Evolutionary conservation across 2,797 vertebrate genomes (phyloP).

Genomic region (Lepilemur septentrionalis): DNA sequence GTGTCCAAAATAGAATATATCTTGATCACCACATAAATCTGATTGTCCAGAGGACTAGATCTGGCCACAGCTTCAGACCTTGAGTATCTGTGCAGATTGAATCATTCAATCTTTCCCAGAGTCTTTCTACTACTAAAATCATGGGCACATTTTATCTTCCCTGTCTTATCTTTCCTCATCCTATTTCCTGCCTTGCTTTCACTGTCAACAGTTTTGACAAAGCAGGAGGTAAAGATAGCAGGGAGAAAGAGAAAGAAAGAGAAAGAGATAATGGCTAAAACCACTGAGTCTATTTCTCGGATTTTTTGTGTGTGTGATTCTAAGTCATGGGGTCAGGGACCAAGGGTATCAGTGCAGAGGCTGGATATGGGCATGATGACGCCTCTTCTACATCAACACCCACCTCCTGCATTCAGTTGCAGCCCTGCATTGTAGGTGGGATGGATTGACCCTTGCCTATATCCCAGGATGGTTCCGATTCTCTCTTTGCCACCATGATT

Average conservation of each 20-base stretch:
- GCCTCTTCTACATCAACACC: too few relatives aligned
- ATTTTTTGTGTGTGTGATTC: not conserved
- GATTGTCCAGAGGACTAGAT: not conserved
- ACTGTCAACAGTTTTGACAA: not conserved
- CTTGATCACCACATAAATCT: not conserved
- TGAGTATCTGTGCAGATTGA: not conserved
- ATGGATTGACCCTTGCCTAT: not conserved
- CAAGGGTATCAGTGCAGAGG: not conserved
- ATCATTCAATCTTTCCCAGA: not conserved
- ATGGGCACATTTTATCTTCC: not conserved
- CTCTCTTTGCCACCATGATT: not conserved
- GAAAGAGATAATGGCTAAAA: not conserved
- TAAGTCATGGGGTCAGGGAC: not conserved
- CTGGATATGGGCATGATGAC: not conserved
- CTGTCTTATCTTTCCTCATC: not conserved
- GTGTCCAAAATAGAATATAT: not conserved
- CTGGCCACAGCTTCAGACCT: not conserved
- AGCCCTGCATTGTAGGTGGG: not conserved
- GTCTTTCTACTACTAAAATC: not conserved
- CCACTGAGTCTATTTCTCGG: not conserved
- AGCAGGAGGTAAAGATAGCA: not conserved
- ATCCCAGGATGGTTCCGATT: not conserved
- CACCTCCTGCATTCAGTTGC: not conserved
- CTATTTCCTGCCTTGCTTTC: constrained; percentile 16
- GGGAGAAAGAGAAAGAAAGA: not conserved